Evolutionary conservation across 1,140 invertebrate species (phyloP), one percentile per base, ranked within the genome.

Genomic region (Drosophila aff.): DNA sequence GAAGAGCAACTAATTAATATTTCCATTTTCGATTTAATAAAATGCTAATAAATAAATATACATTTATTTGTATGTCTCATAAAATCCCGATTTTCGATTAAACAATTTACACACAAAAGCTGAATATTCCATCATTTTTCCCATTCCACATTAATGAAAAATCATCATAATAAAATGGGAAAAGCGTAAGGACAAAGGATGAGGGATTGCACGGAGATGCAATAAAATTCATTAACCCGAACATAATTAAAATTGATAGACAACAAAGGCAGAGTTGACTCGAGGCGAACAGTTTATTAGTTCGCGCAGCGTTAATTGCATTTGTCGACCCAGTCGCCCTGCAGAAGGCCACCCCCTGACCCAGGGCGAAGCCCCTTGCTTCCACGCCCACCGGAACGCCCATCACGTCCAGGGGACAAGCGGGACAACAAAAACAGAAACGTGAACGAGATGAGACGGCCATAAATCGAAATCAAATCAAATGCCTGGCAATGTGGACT

Each of bases 391-490:
- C 13, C 46, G 63, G 43, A 44, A 46, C 63, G 50, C 63, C 55
- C 50, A 77, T 60, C 57, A 68, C 53, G 75, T 73, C 23, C 49
- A 57, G 15, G 43, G 52, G 43, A 36, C 57, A 40, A 68, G 58
- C 47, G 64, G 52, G 31, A 60, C 41, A 50, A 66, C 52, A 59
- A 43, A 38, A 36, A 36, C 38, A 40, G 28, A 21, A 60, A 60
- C 50, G 65, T 59, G 63, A 57, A 57, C 36, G 44, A 77, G 64
- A 60, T 69, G 65, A 78, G 49, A 78, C 55, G 67, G 75, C 76
- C 63, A 82, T 84, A 84, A 84, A 84, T 85, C 64, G 77, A 83
- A 82, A 83, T 89, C 83, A 89, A 86, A 86, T 87, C 83, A 86
- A 87, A 87, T 79, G 75, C 75, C 46, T 76, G 57, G 44, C 81